phyloP scores from a whole-genome alignment of 2,797 vertebrate genomes.

The Pseudochaenichthys georgianus region DNA sequence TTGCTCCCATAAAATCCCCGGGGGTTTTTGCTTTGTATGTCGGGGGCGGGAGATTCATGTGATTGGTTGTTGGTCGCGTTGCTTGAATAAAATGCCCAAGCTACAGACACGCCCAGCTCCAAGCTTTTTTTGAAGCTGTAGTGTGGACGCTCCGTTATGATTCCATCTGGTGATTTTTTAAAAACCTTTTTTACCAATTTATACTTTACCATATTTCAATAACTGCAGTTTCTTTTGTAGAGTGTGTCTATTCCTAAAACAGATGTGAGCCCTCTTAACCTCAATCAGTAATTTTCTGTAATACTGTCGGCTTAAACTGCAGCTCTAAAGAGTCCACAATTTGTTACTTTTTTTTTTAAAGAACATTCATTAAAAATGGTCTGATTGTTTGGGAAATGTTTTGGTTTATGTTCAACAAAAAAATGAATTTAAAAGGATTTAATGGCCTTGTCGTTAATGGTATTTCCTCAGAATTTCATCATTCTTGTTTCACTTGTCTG shows the following conservation, averaged over 20 bases:
- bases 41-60: too few relatives aligned
- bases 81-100: too few relatives aligned
- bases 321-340: conserved; percentile 7
- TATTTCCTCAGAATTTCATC: conserved; percentile 54
- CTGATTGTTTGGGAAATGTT: conserved; percentile 63
- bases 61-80: too few relatives aligned
- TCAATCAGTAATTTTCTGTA: conserved; percentile 54
- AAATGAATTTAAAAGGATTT: conserved; percentile 63
- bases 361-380: conserved; percentile 53
- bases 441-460: conserved; percentile 61
- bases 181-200: background rate
- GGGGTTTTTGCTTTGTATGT: too few relatives aligned
- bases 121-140: too few relatives aligned
- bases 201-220: too few relatives aligned
- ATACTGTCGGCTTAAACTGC: conserved; percentile 39
- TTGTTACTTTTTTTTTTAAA: background rate
- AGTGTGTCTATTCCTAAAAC: conserved; percentile 30
- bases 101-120: too few relatives aligned
- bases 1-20: too few relatives aligned
- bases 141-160: too few relatives aligned
- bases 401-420: conserved; percentile 66
- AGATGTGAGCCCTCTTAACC: conserved; percentile 63
- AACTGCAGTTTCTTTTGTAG: conserved; percentile 33
- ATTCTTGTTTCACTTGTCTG: conserved; percentile 63
- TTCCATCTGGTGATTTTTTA: background rate